Base-by-base conservation (phyloP, 2,113 vertebrate genomes). In the Epinephelus cyanopodus region DNA sequence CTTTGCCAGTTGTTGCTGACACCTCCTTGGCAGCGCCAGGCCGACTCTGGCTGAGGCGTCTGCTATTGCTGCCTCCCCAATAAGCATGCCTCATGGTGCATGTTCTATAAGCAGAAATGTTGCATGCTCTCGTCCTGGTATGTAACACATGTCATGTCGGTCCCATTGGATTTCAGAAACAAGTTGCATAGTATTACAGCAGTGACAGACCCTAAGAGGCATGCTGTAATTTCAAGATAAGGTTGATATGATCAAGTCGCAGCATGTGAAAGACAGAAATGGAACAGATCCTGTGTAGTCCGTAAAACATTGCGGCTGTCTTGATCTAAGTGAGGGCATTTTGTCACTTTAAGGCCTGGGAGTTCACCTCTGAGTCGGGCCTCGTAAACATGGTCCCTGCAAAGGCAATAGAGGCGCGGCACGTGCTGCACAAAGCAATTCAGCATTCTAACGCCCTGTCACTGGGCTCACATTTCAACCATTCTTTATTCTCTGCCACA, bases 381-480 rank as follows among this genome's bases (percentile, higher is more conserved):
- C 83, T 90, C 61, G 71, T 91, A 90, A 93, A 93, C 88, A 89
- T 42, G 71, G 73, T 67, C 69, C 86, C 71, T 7, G 77, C 74
- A 69, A 87, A 86, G 82, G 89, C 84, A 85, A 83, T 68, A 77
- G 85, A 85, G 81, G 81, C 1, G 56, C 53, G 47, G 77, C 87
- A 86, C 74, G 74, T 83, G 85, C 74, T 69, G 86, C 81, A 52
- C 87, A 82, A 81, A 88, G 89, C 89, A 87, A 91, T 93, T 91
- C 89, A 90, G 91, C 88, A 88, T 85, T 90, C 85, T 90, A 91
- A 90, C 87, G 53, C 87, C 82, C 87, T 91, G 89, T 92, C 92
- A 90, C 82, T n/a, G 63, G 61, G 85, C 88, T 90, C 85, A 87
- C 91, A 92, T 94, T 94, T 93, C 92, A 92, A 92, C 86, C 83